phyloP scores from a whole-genome alignment of 35 echinoderm and acorn worm genomes.

The Lytechinus variegatus region DNA sequence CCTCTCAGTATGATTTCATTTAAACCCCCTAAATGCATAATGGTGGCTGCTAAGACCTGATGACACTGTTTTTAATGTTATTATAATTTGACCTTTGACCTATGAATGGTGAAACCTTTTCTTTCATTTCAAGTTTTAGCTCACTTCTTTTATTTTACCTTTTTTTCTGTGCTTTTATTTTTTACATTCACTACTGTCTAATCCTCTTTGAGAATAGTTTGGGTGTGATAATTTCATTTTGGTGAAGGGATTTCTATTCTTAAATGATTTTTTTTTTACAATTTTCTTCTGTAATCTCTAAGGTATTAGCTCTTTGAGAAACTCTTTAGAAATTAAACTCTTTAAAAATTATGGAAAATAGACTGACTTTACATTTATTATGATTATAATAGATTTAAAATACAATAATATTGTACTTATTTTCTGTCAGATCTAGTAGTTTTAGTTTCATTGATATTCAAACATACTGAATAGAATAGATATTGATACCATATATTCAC shows the following conservation, averaged over 20 bases:
- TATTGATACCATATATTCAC: neutral
- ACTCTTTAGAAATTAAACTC: neutral
- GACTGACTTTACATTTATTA: neutral
- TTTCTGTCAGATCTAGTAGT: neutral
- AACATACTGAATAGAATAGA: neutral
- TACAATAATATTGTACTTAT: neutral
- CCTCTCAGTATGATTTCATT: neutral
- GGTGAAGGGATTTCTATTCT: neutral
- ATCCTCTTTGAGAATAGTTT: neutral
- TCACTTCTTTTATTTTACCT: neutral
- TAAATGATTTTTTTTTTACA: neutral
- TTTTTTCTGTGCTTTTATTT: neutral
- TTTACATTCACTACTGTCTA: neutral
- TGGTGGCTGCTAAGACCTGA: neutral
- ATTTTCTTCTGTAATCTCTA: neutral
- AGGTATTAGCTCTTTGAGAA: neutral
- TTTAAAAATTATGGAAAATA: neutral
- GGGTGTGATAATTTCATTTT: neutral
- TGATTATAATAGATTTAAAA: neutral
- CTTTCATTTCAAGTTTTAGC: neutral
- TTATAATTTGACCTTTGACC: neutral
- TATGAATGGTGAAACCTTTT: neutral
- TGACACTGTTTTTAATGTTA: neutral
- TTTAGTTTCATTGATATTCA: too few relatives aligned
- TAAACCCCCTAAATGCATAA: neutral